Conservation (phyloP, 2,113 vertebrate genomes). For the Lontra canadensis region DNA sequence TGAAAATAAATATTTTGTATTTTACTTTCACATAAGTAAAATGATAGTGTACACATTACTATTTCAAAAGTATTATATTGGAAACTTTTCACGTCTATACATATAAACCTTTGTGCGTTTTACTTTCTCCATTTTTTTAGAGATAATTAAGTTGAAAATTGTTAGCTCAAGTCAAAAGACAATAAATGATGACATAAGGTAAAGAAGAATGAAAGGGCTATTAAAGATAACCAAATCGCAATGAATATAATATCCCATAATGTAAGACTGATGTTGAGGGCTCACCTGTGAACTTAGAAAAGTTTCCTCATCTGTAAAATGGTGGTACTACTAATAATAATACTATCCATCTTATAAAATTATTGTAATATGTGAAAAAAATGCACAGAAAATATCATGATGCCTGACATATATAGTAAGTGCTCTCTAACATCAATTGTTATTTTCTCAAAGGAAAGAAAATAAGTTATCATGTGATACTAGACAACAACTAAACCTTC, state of each 20-base stretch:
- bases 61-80: background rate
- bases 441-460: background rate
- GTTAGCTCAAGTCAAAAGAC: background rate
- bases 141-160: background rate
- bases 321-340: background rate
- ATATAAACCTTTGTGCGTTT: background rate
- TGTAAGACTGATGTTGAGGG: background rate
- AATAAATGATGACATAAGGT: background rate
- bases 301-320: background rate
- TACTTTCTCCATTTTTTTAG: background rate
- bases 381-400: background rate
- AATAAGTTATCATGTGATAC: background rate
- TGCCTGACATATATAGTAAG: background rate
- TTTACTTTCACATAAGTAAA: background rate
- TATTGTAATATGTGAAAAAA: background rate
- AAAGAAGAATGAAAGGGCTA: background rate
- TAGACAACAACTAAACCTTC: background rate
- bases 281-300: background rate
- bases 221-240: background rate
- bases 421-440: background rate
- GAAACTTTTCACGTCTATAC: background rate
- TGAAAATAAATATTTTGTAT: background rate
- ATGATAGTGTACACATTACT: background rate
- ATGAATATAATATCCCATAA: background rate
- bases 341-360: background rate